Evolutionary conservation across 2,888 invertebrate genomes (phyloP), one percentile per base, ranked within the genome.

Genomic region (Cantharis flavilabris): DNA sequence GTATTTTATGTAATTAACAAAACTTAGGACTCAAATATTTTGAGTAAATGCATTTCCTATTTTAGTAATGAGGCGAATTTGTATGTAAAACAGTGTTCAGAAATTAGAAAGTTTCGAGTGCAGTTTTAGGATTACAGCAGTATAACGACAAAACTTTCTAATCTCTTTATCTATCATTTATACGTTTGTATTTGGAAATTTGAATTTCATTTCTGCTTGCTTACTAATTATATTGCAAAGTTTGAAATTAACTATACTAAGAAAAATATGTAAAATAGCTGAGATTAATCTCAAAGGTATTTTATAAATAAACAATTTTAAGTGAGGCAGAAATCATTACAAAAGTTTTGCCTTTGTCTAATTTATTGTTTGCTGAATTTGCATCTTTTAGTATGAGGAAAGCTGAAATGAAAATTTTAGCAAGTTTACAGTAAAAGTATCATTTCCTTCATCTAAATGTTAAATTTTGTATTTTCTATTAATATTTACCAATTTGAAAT

Each of bases 61-160:
- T 49, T 75, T 77, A 77, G 78, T 81, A 81, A 81, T 81, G 79
- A 79, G 75, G 72, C 70, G 76, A 75, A 80, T 81, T 80, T 81
- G 79, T 80, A 81, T 81, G 81, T 76, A 79, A 80, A 81, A 77
- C 73, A 72, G 69, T 75, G 77, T 77, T 72, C 70, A 72, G 76
- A 77, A 77, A 80, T 80, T 77, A 71, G 63, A 76, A 78, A 79
- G 72, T 79, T 79, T 77, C 71, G 30, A 79, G 73, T 77, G 75
- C 75, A 75, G 64, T 71, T 72, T 75, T 71, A 67, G 78, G 73
- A 78, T 78, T 75, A 75, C 65, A 72, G 49, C 69, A 70, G 70
- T 73, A 69, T 75, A 78, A 78, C 71, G 72, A 75, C 75, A 62
- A 63, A 78, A 78, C 78, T 78, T 78, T 75, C 75, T 78, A 78